These are phyloP conservation scores for Nycticryphes semicollaris DNA, from an alignment of 2,113 vertebrate species.

Conservation along the genomic window DNA sequence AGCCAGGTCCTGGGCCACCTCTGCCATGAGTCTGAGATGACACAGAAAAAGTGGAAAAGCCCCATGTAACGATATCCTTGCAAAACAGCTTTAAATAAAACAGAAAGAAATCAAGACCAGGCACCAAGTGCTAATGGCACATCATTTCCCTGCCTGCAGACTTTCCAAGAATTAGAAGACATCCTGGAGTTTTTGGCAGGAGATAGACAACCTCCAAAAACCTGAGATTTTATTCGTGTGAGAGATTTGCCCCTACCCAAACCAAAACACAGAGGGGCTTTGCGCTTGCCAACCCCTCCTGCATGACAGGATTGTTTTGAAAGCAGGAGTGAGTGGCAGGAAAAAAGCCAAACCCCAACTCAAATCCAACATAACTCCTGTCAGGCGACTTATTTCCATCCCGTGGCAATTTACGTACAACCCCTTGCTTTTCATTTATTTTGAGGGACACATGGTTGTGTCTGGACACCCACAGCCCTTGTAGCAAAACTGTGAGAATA, in stretches of 20 bases:
- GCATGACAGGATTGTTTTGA: neutral
- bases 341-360: neutral
- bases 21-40: neutral
- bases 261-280: neutral
- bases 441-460: too few relatives aligned
- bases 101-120: neutral
- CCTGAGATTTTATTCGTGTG: rapidly evolving
- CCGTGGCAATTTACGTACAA: rapidly evolving
- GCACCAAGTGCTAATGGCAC: neutral
- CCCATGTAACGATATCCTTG: rapidly evolving
- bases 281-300: neutral
- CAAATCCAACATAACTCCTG: neutral
- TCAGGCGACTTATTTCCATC: neutral
- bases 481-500: neutral
- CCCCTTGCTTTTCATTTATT: neutral
- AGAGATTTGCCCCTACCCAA: neutral
- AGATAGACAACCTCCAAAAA: neutral
- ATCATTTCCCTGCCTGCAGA: neutral
- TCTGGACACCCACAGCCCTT: neutral
- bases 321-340: rapidly evolving
- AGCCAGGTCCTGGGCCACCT: neutral
- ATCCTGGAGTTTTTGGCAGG: neutral
- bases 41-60: neutral
- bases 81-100: neutral
- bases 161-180: neutral